Base-by-base conservation (phyloP, 37 sponge, comb jelly and placozoan genomes). In the Dysidea cf. avara region DNA sequence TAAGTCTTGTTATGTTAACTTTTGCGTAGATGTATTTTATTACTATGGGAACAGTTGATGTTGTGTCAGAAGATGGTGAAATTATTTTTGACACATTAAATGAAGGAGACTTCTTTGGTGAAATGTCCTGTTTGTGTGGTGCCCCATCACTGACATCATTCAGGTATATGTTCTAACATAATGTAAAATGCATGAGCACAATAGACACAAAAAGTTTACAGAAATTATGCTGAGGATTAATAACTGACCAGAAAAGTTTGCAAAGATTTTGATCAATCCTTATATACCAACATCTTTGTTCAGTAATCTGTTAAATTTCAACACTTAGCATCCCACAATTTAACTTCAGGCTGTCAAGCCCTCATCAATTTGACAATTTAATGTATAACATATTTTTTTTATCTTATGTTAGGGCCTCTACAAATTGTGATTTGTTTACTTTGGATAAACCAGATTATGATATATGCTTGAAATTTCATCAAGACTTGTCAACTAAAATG, bases 11-110 rank as follows among this genome's bases (percentile, higher is more conserved):
- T n/a, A n/a, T n/a, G n/a, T n/a, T n/a, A n/a, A n/a, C n/a, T n/a
- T n/a, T n/a, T n/a, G n/a, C n/a, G n/a, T n/a, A 86, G 79, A 91
- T 85, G 87, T 86, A 78, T 25, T 86, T 91, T 57, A 91, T 91
- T 53, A 80, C 64, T 51, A 71, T 66, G 40, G 90, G 90, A 3
- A 61, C 66, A 24, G 90, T 90, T 6, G 90, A 90, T 22, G 82
- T 90, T 52, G 85, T 90, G 37, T 74, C 72, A 52, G 84, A 89
- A 39, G 90, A 90, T 79, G 85, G 85, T 0, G 69, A 22, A n/a
- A 59, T 71, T 2, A 82, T 84, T 35, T 81, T 84, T 70, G 77
- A 81, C 51, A 71, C 77, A 2, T 58, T 90, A 78, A 33, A 25
- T 4, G 82, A 90, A 58, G 90, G 90, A 53, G 64, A 90, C 57